A percentile compares a stretch with the other conserved stretches of the same genome.
Conservation (phyloP, 2,113 vertebrate species). For the Apaloderma vittatum region DNA sequence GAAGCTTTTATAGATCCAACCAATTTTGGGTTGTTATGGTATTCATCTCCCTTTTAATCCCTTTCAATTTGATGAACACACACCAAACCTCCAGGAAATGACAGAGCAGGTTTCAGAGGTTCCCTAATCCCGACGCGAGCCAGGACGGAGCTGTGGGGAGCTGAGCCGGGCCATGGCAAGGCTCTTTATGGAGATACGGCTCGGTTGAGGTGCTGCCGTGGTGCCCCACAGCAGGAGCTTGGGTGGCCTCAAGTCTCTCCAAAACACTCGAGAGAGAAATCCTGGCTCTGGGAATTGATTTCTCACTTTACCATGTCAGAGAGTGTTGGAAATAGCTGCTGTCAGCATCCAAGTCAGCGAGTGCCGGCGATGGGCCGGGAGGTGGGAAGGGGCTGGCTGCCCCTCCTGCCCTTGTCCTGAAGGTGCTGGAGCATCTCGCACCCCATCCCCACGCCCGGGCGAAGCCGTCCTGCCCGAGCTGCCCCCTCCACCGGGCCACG, state of each 20-base stretch:
- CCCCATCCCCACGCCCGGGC: too few species aligned
- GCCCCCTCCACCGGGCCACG: too few species aligned
- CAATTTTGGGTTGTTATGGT: neutral
- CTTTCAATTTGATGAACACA: neutral
- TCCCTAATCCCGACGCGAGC: neutral
- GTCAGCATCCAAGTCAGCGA: neutral
- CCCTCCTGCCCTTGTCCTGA: neutral
- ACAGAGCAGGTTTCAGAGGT: neutral
- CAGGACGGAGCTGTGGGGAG: neutral
- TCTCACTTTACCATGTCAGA: neutral
- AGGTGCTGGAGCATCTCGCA: too few species aligned
- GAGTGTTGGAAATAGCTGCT: neutral
- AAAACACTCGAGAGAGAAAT: neutral
- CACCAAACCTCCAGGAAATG: neutral
- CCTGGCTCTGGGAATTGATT: neutral
- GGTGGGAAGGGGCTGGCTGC: neutral
- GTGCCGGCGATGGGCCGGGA: fast-evolving
- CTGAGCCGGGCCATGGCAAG: neutral
- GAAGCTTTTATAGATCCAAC: neutral
- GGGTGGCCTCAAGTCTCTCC: neutral
- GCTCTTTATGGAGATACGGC: neutral
- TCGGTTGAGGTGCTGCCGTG: neutral
- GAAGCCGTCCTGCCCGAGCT: neutral
- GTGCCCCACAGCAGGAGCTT: neutral
- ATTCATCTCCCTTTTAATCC: neutral